A percentile compares a stretch with the other conserved stretches of the same genome.
These are phyloP conservation scores for Stictocephala bisonia DNA, from an alignment of 2,888 invertebrate genomes.

Conservation along the genomic window DNA sequence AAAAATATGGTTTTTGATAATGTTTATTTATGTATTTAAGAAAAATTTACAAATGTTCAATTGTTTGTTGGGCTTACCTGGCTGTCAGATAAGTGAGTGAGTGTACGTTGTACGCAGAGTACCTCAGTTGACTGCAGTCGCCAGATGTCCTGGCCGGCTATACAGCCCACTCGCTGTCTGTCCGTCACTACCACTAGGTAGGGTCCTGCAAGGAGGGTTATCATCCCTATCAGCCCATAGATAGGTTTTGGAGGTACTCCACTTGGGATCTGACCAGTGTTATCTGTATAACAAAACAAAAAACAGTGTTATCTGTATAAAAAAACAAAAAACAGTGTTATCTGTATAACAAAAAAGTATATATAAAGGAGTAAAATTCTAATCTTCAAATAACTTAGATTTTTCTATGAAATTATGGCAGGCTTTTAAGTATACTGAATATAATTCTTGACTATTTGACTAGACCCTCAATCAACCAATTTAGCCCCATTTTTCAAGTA, in stretches of 20 bases:
- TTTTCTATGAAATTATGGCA: too few relatives aligned
- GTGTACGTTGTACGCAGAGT: slow-evolving; percentile 86
- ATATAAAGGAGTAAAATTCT: neutral
- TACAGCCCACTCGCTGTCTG: slow-evolving; percentile 82
- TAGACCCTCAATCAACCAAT: too few relatives aligned
- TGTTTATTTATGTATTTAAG: too few relatives aligned
- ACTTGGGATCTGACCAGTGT: slow-evolving; percentile 69
- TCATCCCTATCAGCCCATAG: slow-evolving; percentile 89
- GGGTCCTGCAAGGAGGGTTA: slow-evolving; percentile 84
- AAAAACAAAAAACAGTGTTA: too few relatives aligned
- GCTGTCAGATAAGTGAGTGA: slow-evolving; percentile 84
- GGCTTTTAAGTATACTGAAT: too few relatives aligned
- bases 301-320: too few relatives aligned
- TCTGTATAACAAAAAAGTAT: neutral
- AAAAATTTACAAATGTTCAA: too few relatives aligned
- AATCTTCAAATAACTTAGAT: neutral
- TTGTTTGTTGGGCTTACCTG: too few relatives aligned
- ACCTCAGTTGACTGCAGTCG: slow-evolving; percentile 83
- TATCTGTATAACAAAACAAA: too few relatives aligned
- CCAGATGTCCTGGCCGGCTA: slow-evolving; percentile 84
- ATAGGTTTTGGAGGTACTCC: slow-evolving; percentile 71
- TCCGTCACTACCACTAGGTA: slow-evolving; percentile 92
- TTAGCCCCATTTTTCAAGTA: too few relatives aligned
- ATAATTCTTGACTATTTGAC: too few relatives aligned
- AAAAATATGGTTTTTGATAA: too few relatives aligned